Base-by-base conservation (phyloP, 2,888 invertebrate genomes). In the Cremastinae sp. region DNA sequence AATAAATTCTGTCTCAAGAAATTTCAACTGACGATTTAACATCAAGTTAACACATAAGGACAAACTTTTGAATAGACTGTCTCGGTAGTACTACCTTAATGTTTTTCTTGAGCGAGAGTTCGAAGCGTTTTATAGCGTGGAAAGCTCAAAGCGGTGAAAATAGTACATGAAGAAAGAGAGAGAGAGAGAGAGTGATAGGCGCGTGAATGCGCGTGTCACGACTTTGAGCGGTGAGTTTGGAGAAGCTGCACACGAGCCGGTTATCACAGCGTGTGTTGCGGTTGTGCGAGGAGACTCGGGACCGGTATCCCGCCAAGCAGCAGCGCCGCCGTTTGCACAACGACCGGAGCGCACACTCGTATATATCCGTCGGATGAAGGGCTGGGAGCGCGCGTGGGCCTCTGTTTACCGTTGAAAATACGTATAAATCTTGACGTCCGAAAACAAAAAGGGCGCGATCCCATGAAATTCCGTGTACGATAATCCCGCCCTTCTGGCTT, bases 251-350 rank as follows among this genome's bases (percentile, higher is more conserved):
- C 69, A 70, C 64, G 18, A 71, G 62, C 68, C 76, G 69, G 76
- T 76, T 76, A 76, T 76, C 76, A 76, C 76, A 69, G 53, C 64
- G 68, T 76, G 5, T 28, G 28, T 28, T 76, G 76, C 64, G 76
- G 76, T 76, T 61, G 38, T 49, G 64, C 64, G 69, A 41, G 69
- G 69, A 28, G 28, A 28, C 5, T 28, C 64, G 59, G 62, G 47
- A 76, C 76, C 73, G 47, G 73, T 45, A 62, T 45, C 38, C 73
- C 64, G 64, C 53, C 69, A 65, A 76, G 64, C 53, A 76, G 49
- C 59, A 64, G 49, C 59, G 59, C 51, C 58, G 49, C 38, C 64
- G 73, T 76, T 62, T 53, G 22, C 58, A 51, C 54, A 58, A 59
- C 49, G 51, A 43, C 43, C 51, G 12, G 49, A 9, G 18, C 43